These are phyloP conservation scores for Tetramorium parvispinum DNA, from an alignment of 1,140 invertebrate species.

Conservation along the genomic window DNA sequence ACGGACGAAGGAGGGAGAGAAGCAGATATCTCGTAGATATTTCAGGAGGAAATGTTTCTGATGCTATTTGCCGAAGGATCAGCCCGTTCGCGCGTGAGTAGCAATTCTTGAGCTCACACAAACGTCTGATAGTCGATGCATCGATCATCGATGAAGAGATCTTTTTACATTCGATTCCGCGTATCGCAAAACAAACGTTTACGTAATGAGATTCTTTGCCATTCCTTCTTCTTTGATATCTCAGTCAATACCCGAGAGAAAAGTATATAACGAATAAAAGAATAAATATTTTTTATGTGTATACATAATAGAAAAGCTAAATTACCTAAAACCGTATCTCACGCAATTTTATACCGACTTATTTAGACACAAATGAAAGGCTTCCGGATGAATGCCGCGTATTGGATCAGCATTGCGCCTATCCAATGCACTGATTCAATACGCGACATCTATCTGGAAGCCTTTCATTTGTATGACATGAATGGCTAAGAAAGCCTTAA, in stretches of 20 bases:
- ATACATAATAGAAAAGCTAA: background rate
- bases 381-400: no score
- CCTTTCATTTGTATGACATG: no score
- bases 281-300: background rate
- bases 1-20: background rate
- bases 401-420: no score
- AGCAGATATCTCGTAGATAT: conserved; percentile 45
- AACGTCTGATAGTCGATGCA: conserved; percentile 41
- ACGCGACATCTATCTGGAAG: no score
- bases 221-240: background rate
- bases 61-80: conserved; percentile 58
- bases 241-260: background rate
- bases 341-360: background rate
- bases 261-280: background rate
- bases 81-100: conserved; percentile 47
- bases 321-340: background rate
- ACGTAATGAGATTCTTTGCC: background rate
- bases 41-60: conserved; percentile 56
- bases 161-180: conserved; percentile 4
- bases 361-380: background rate
- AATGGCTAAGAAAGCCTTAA: no score
- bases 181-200: conserved; percentile 42
- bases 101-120: conserved; percentile 49
- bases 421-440: no score
- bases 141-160: conserved; percentile 40